Base-by-base conservation (phyloP, 2,797 vertebrate genomes). In the Paramormyrops hopkinsi region DNA sequence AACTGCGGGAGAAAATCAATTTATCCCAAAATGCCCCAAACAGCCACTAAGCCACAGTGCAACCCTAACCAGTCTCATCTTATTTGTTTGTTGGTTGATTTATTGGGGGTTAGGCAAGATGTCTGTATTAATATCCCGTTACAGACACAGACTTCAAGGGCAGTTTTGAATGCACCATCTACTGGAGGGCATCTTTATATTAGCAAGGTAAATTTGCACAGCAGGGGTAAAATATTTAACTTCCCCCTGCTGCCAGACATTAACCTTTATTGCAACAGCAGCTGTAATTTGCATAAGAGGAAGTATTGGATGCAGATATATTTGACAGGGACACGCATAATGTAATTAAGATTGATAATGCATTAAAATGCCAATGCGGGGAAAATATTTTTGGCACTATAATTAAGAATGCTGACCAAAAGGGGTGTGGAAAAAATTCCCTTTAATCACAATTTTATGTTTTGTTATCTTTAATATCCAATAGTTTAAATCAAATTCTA, bases 121-220 rank as follows among this genome's bases (percentile, higher is more conserved):
- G 19, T 84, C n/a, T n/a, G 19, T 84, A 50, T 84, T 11, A 84
- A 48, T 53, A 86, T 54, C 48, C 51, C 50, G 0, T 33, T 86
- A 56, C 48, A 86, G 48, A 50, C 22, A 37, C n/a, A 37, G 51
- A 33, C 29, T 17, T 53, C 85, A 86, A 86, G 50, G 85, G 51
- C 85, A 86, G 85, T 53, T 50, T 33, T 33, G 51, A 33, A 86
- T 0, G 14, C 51, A n/a, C 9, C 85, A 56, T 86, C 51, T 86
- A 37, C 85, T 19, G 50, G 53, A 86, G 84, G 84, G 48, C 84
- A 54, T 86, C 22, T 86, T 54, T 51, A 46, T 86, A 86, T 86
- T 54, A 86, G n/a, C 84, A 54, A 84, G 51, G 85, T 86, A 37
- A 86, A 86, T 86, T 86, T 86, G 85, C 51, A 33, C 22, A 37